phyloP scores from a whole-genome alignment of 1,140 invertebrate species.

The Gryon sp. region DNA sequence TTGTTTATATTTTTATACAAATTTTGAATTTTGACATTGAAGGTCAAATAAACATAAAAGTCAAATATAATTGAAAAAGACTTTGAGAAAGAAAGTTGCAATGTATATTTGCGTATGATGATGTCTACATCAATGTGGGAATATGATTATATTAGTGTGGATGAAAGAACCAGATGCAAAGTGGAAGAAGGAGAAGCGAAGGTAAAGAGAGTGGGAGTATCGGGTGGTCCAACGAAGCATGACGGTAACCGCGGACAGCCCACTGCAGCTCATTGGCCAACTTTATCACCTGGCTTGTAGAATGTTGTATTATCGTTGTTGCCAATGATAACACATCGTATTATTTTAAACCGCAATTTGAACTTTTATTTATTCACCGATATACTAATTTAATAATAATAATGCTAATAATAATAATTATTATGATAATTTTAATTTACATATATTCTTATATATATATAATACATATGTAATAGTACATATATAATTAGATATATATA shows the following conservation, averaged over 20 bases:
- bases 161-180: constrained; percentile 60
- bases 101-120: neutral
- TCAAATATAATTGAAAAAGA: no score
- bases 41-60: no score
- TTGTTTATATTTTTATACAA: no score
- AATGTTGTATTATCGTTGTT: constrained; percentile 67
- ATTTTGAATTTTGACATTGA: no score
- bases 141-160: constrained; percentile 66
- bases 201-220: constrained; percentile 67
- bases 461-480: no score
- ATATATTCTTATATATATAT: no score
- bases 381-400: no score
- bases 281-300: constrained; percentile 62
- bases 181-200: constrained; percentile 49
- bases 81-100: no score
- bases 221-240: constrained; percentile 74
- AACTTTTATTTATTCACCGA: no score
- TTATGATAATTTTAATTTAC: no score
- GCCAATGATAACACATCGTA: constrained; percentile 11
- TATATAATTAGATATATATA: no score
- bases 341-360: neutral
- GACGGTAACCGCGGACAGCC: constrained; percentile 74
- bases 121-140: constrained; percentile 48
- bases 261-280: constrained; percentile 77
- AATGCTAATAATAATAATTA: no score